Percentiles rank a stretch among this genome's conserved stretches.
These are phyloP conservation scores for Callochromis pleurospilus DNA, from an alignment of 2,113 vertebrate genomes.

Conservation along the genomic window DNA sequence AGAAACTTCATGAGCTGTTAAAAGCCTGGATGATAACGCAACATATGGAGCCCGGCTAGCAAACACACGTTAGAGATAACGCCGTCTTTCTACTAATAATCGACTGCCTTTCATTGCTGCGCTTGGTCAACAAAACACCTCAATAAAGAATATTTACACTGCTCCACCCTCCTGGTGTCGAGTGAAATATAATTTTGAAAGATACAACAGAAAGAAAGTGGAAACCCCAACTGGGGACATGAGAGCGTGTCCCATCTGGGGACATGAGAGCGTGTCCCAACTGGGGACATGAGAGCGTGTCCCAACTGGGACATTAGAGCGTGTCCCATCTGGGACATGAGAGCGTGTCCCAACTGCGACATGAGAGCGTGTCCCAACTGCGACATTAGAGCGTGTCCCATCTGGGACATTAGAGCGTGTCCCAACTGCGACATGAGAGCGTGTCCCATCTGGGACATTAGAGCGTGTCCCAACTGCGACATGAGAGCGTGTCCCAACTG, in stretches of 20 bases:
- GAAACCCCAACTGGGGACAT: background rate
- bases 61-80: background rate
- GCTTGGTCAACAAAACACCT: background rate
- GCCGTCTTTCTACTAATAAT: background rate
- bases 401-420: background rate
- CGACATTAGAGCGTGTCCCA: background rate
- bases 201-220: background rate
- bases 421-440: rapidly evolving
- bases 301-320: too few relatives aligned
- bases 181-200: background rate
- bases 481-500: too few relatives aligned
- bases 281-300: background rate
- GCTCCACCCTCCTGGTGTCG: background rate
- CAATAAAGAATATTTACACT: background rate
- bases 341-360: background rate
- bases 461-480: too few relatives aligned
- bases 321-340: background rate
- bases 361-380: background rate
- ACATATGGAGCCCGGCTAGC: background rate
- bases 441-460: too few relatives aligned
- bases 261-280: background rate
- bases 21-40: background rate
- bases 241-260: too few relatives aligned
- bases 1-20: background rate
- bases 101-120: background rate